Percentiles rank a stretch among this genome's conserved stretches.
phyloP scores from a whole-genome alignment of 1,140 invertebrate species.

The Aphaenogaster floridana region DNA sequence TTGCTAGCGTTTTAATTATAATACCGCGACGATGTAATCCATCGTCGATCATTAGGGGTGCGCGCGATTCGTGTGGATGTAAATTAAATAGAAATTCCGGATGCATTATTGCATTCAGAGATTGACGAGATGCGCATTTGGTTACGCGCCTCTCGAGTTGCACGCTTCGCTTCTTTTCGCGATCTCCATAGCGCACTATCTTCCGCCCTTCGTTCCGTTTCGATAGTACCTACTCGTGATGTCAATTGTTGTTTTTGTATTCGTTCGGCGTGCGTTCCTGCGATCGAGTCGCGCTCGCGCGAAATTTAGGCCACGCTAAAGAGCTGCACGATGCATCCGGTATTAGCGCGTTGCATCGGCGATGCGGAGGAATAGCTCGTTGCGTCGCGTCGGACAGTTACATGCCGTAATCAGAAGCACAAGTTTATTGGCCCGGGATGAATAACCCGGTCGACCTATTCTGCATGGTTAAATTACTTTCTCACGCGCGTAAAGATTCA shows the following conservation, averaged over 20 bases:
- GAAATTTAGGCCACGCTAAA: constrained; percentile 50
- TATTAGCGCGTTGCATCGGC: neutral
- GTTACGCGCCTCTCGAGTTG: constrained; percentile 1
- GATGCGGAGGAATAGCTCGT: neutral
- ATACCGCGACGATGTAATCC: constrained; percentile 50
- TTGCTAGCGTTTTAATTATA: constrained; percentile 52
- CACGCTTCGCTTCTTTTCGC: neutral
- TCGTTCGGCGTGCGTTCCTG: constrained; percentile 8
- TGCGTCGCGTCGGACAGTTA: neutral
- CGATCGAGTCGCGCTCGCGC: constrained; percentile 1
- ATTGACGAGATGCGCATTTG: constrained; percentile 14
- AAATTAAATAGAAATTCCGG: constrained; percentile 36
- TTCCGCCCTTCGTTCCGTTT: neutral
- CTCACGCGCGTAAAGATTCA: neutral
- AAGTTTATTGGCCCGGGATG: constrained; percentile 19
- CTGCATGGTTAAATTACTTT: neutral
- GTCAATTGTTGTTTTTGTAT: constrained; percentile 49
- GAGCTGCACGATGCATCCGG: neutral
- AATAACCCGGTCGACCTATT: neutral
- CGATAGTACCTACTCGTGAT: constrained; percentile 18
- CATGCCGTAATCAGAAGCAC: constrained; percentile 15
- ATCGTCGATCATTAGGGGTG: constrained; percentile 58
- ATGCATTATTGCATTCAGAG: constrained; percentile 25
- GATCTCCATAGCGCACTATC: neutral
- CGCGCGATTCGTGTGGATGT: neutral